Base-by-base conservation (phyloP, 1,140 invertebrate species). In the Caenorhabditis inopinata region DNA sequence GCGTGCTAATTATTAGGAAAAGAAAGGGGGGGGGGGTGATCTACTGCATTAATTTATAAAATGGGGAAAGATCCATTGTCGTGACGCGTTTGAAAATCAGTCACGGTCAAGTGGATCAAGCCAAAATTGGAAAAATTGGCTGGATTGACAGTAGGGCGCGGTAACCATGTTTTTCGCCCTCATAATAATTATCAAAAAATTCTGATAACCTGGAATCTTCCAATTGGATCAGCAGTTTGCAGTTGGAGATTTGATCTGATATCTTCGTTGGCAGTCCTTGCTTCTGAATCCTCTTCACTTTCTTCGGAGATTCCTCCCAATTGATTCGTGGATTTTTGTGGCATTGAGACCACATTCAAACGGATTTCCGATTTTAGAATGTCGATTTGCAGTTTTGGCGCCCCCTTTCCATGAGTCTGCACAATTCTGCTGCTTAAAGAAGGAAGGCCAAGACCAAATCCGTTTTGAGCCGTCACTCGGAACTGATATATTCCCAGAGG, bases 391-490 rank as follows among this genome's bases (percentile, higher is more conserved):
- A 87, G 79, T 53, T 87, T 87, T 4, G 86, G 87, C n/a, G 80
- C 82, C 46, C 53, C 29, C 42, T 62, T 47, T 38, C 51, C 48
- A 42, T 89, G 87, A 38, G 87, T 78, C 85, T 90, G 46, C 58
- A 87, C 58, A 83, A 88, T 86, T 88, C 89, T 27, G 11, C 90
- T 90, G 0, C 89, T 88, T 81, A 89, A 89, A 68, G 89, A 90
- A 82, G 90, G 90, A 0, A 89, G 85, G 79, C 91, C 89, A 74
- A 87, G 85, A 12, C 96, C 96, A 86, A 98, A 95, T 42, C 92
- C 92, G 89, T 98, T 99, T 74, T 92, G 91, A 0, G 95, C 94
- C 2, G 93, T 92, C 9, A 98, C 89, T 74, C 96, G 91, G 75
- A 83, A 83, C 46, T 83, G 82, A 46, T 98, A 97, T 76, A 92